Conservation (phyloP, 2,113 vertebrate species). For the Malurus melanocephalus region DNA sequence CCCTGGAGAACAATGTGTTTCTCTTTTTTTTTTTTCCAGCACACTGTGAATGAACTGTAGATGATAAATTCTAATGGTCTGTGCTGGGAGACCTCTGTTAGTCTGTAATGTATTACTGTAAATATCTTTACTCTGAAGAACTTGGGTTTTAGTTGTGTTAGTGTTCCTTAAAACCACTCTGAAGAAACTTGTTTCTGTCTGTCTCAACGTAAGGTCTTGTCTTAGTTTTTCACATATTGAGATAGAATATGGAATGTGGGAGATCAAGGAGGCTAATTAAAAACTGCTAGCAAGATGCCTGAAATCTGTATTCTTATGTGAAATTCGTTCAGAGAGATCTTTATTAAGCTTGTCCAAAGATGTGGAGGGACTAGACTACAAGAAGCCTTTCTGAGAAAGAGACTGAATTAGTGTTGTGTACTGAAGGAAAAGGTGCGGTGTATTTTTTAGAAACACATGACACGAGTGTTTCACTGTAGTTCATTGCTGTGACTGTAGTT, state of each 20-base stretch:
- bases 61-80: not conserved
- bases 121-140: not conserved
- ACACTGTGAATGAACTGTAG: not conserved
- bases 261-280: not conserved
- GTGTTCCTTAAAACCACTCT: not conserved
- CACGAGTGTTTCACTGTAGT: accelerated
- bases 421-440: not conserved
- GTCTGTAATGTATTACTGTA: not conserved
- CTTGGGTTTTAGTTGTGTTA: not conserved
- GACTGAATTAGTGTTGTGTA: not conserved
- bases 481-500: not conserved
- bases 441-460: not conserved
- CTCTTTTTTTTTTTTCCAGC: not conserved
- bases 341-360: not conserved
- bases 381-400: not conserved
- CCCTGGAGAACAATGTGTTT: not conserved
- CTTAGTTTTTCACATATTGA: not conserved
- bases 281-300: not conserved
- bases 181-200: not conserved
- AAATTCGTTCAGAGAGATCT: not conserved
- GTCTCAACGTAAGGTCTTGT: not conserved
- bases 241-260: accelerated
- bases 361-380: not conserved
- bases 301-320: not conserved
- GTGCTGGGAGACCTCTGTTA: not conserved